Evolutionary conservation across 92 coral and sea anemone species (phyloP), one percentile per base, ranked within the genome.

Genomic region (Epizoanthus ramosus): DNA sequence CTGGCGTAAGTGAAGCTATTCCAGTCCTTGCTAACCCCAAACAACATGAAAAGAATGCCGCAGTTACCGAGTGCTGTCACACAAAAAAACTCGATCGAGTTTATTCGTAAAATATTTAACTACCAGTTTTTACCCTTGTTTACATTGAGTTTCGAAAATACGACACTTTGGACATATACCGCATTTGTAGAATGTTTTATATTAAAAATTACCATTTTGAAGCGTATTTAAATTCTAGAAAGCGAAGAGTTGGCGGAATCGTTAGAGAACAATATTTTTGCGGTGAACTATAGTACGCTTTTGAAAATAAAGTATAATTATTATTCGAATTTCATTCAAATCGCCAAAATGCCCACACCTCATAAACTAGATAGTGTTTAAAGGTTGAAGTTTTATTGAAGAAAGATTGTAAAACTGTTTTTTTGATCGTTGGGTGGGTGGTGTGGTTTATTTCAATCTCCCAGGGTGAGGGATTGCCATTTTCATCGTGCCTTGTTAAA

Each of bases 261-360:
- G n/a, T 24, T 15, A 25, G 18, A 64, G 35, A 67, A 33, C n/a
- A 33, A 31, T 61, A 37, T 77, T 77, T 59, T 74, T 74, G 23
- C 3, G 6, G 21, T 57, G 60, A 41, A 37, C 25, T 60, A 13
- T 18, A 77, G 18, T 39, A 28, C 6, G 71, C 82, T 47, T 60
- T 77, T 77, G 45, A 60, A 50, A 77, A 43, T 60, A 77, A n/a
- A 77, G 45, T 59, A 77, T 77, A 77, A 77, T 77, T 77, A 61
- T 77, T 41, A 77, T 77, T 77, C 71, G 71, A 60, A 77, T 60
- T 77, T 77, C 71, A 77, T 77, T 77, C 70, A 77, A 77, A 60
- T 77, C 31, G 58, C 82, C 82, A 77, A 77, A 77, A 77, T 77
- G 82, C 82, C 82, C 82, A 77, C 82, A 77, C 82, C 82, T 77